Evolutionary conservation across 2,888 invertebrate genomes (phyloP), one percentile per base, ranked within the genome.

Genomic region (Sinotaia quadrata): DNA sequence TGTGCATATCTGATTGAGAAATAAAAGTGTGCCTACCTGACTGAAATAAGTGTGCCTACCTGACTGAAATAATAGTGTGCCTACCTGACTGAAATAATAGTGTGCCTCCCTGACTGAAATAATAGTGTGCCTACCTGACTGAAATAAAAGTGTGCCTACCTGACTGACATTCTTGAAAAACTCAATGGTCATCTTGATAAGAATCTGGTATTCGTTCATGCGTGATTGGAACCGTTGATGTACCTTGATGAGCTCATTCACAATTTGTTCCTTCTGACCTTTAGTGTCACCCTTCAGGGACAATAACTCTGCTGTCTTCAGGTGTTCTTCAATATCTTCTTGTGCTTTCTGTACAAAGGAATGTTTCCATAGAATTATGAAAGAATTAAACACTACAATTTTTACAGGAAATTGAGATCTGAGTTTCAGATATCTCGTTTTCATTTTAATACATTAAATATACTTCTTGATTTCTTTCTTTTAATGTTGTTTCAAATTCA

Each of bases 111-210:
- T n/a, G n/a, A n/a, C n/a, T n/a, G n/a, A n/a, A n/a, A n/a, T n/a
- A n/a, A n/a, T n/a, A n/a, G n/a, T n/a, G n/a, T n/a, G n/a, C n/a
- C n/a, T n/a, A n/a, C n/a, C n/a, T n/a, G n/a, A n/a, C n/a, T n/a
- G n/a, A n/a, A n/a, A n/a, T n/a, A n/a, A n/a, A n/a, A n/a, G n/a
- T n/a, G n/a, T 47, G 1, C 47, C 7, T 82, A 91, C 91, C 89
- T 91, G 90, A 72, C 89, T 87, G 68, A 93, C 87, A 82, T 92
- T 92, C 78, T 91, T 92, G 87, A 94, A 93, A 88, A 94, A 93
- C 60, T 91, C 91, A 72, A 93, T 91, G 59, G 94, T 89, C 88
- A 92, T 92, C 84, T 93, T 92, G 60, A 93, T 86, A 59, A 95
- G 88, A 27, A 91, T 91, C 83, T 92, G 92, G 83, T 94, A 94